phyloP scores from a whole-genome alignment of 2,797 vertebrate species.

The Neostethus bicornis region DNA sequence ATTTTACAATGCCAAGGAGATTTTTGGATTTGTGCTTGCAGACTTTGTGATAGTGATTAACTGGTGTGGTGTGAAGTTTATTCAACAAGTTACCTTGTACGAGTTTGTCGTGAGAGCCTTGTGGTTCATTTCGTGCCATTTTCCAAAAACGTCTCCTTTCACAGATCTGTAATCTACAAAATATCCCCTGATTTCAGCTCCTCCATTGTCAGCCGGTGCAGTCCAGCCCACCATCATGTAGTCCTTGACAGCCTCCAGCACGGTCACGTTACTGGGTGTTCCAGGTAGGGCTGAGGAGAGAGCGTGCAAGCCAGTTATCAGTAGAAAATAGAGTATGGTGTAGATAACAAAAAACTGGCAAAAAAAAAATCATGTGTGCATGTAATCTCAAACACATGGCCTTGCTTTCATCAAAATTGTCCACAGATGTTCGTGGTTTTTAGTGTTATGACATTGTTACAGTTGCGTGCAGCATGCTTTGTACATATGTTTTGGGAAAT shows the following conservation, averaged over 20 bases:
- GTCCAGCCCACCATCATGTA: constrained; percentile 92
- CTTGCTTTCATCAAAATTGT: background rate
- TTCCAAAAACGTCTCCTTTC: constrained; percentile 79
- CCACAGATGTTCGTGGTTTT: constrained; percentile 8
- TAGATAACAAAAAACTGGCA: background rate
- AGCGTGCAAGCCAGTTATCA: constrained; percentile 13
- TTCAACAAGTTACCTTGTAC: constrained; percentile 86
- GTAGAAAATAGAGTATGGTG: background rate
- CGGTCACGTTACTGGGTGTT: constrained; percentile 81
- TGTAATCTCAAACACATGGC: constrained; percentile 6
- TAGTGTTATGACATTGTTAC: constrained; percentile 11
- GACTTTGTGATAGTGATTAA: background rate
- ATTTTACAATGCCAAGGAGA: background rate
- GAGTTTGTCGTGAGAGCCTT: constrained; percentile 85
- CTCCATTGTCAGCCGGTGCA: constrained; percentile 83
- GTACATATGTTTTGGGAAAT: constrained; percentile 13
- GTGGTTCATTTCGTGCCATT: constrained; percentile 92
- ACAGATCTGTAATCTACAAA: constrained; percentile 94
- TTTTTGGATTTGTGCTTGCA: background rate
- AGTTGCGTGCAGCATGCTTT: constrained; percentile 36
- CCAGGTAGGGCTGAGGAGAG: constrained; percentile 82
- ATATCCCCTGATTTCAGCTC: constrained; percentile 91
- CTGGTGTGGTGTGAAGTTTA: background rate
- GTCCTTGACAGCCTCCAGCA: constrained; percentile 89
- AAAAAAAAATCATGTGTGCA: background rate